Evolutionary conservation across 2,113 vertebrate genomes (phyloP).

Genomic region (Ploceus nigricollis): DNA sequence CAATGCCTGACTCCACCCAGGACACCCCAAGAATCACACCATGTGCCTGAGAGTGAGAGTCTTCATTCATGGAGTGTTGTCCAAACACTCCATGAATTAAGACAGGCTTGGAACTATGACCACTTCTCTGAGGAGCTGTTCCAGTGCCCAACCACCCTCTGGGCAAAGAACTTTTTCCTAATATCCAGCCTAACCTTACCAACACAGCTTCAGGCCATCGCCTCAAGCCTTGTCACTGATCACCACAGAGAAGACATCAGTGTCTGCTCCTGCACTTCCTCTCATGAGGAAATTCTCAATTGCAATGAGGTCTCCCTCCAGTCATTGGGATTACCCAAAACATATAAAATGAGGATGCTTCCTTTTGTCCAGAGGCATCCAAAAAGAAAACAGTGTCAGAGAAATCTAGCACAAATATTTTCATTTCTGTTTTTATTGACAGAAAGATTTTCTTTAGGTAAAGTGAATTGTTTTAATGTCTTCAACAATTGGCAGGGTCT

Average conservation of each 20-base stretch:
- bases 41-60: neutral
- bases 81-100: neutral
- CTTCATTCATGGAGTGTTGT: too few relatives aligned
- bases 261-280: neutral
- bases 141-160: neutral
- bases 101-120: neutral
- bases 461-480: neutral
- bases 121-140: neutral
- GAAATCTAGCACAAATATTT: neutral
- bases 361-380: neutral
- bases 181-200: too few relatives aligned
- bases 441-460: neutral
- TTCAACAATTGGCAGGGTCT: neutral
- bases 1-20: neutral
- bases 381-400: rapidly evolving
- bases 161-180: neutral
- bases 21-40: neutral
- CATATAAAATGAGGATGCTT: neutral
- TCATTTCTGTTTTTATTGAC: neutral
- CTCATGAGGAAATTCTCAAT: rapidly evolving
- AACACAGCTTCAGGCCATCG: neutral
- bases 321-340: neutral
- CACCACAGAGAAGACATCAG: neutral
- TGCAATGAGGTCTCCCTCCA: neutral
- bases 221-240: neutral